Evolutionary conservation across 2,113 vertebrate species (phyloP).

Genomic region (Penelope pileata): DNA sequence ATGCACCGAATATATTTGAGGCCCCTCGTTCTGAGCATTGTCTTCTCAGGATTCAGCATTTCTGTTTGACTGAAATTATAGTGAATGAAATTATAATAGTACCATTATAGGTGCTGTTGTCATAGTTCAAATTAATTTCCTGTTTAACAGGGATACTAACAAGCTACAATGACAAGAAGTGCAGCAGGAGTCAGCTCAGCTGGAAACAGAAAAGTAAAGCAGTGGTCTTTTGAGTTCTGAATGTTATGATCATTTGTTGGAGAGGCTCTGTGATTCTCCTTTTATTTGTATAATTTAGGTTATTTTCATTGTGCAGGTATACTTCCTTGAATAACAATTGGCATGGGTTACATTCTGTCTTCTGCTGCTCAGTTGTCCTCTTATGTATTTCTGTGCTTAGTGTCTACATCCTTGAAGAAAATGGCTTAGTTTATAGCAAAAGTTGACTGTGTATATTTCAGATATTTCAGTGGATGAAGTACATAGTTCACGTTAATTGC

Average conservation of each 20-base stretch:
- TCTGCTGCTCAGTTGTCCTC: neutral
- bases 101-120: constrained; percentile 19
- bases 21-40: neutral
- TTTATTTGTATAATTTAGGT: neutral
- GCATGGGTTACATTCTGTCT: neutral
- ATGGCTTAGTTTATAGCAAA: neutral
- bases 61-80: constrained; percentile 6
- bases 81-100: neutral
- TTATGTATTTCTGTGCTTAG: neutral
- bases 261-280: neutral
- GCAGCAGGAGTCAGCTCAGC: neutral
- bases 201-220: neutral
- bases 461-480: neutral
- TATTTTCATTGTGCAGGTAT: neutral
- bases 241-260: neutral
- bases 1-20: neutral
- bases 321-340: neutral
- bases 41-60: neutral
- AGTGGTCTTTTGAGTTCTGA: neutral
- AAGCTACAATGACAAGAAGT: neutral
- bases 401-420: neutral
- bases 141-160: neutral
- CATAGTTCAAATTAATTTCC: constrained; percentile 38
- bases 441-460: neutral
- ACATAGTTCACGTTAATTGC: neutral